Evolutionary conservation across 2,888 invertebrate species (phyloP).

Genomic region (Tenodera sinensis): DNA sequence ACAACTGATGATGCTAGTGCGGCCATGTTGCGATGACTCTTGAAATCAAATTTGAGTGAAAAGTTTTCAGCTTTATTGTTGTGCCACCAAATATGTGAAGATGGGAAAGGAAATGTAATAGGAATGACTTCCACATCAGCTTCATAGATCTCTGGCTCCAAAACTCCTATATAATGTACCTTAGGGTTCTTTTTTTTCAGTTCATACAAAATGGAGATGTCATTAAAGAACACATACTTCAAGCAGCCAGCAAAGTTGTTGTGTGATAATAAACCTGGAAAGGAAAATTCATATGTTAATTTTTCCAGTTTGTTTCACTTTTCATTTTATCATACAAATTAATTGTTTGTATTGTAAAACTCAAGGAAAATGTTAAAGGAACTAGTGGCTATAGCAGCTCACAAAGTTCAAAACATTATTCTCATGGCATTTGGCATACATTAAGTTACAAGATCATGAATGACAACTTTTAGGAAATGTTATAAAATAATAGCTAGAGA

Average conservation of each 20-base stretch:
- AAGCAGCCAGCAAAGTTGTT: constrained; percentile 87
- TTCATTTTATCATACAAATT: not conserved
- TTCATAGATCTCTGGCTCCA: constrained; percentile 80
- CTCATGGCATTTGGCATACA: no score
- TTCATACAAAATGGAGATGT: constrained; percentile 86
- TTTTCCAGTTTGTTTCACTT: not conserved
- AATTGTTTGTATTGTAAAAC: not conserved
- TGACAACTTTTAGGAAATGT: no score
- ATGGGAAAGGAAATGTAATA: constrained; percentile 86
- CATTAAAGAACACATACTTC: constrained; percentile 90
- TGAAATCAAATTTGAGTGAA: constrained; percentile 80
- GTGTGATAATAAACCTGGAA: constrained; percentile 64
- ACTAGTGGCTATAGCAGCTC: no score
- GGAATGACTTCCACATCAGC: constrained; percentile 83
- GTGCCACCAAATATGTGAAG: constrained; percentile 88
- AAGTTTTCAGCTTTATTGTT: constrained; percentile 69
- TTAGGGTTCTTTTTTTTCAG: constrained; percentile 80
- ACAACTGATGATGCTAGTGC: constrained; percentile 83
- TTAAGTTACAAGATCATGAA: no score
- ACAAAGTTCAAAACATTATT: no score
- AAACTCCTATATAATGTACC: constrained; percentile 52
- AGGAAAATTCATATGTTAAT: not conserved
- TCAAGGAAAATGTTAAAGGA: no score
- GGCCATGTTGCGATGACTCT: constrained; percentile 73
- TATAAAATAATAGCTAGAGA: no score